Evolutionary conservation across 2,888 invertebrate species (phyloP), one percentile per base, ranked within the genome.

Genomic region (Miltochrista miniata): DNA sequence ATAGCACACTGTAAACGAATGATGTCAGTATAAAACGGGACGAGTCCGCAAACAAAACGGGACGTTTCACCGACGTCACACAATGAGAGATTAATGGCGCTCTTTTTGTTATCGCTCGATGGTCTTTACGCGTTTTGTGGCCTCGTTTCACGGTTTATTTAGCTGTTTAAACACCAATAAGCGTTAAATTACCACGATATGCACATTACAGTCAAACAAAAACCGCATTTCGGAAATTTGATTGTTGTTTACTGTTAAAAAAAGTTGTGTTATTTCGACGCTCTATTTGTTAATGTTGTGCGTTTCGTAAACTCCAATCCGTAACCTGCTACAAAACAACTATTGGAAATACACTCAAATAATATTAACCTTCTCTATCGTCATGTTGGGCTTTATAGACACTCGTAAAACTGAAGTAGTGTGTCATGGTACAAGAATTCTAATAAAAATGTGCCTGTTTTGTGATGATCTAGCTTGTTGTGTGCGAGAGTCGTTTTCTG

Each of bases 31-130:
- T 69, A 79, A 73, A 80, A 81, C 81, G 82, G 83, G 81, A 76
- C 82, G 80, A 80, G 81, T 84, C 81, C 76, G 87, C 85, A 87
- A 87, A 90, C 90, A 90, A 81, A 81, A 82, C 85, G 80, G 78
- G 75, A 78, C 79, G 78, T 76, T 77, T 81, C 81, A 76, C 80
- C 79, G 77, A 71, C 75, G 74, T 78, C 79, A 72, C 82, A 90
- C 90, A 90, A 89, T 89, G 77, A 78, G 83, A 87, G 90, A 90
- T 90, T 90, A 90, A 90, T 90, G 87, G 81, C 79, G 68, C 72
- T 71, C 83, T 84, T 86, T 87, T 87, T 90, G 89, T 89, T 84
- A 86, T 81, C 83, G 77, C 74, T 74, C 76, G 81, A 85, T 85
- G 83, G 80, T 89, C 85, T 89, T 90, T 83, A 85, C 82, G 76